Evolutionary conservation across 2,888 invertebrate genomes (phyloP).

Genomic region (Scelioninae gen. 2): DNA sequence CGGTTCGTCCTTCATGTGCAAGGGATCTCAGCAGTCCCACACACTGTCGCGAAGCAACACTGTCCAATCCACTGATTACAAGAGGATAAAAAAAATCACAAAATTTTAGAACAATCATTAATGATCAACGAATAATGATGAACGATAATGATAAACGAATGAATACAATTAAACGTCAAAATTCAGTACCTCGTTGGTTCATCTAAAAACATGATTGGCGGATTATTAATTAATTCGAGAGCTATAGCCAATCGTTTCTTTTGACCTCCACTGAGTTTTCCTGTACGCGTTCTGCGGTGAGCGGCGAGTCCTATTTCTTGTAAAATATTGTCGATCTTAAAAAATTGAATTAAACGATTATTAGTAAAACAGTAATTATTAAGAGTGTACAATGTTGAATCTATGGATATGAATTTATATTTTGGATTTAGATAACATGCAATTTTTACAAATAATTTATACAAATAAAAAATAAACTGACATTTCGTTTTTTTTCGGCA

Average conservation of each 20-base stretch:
- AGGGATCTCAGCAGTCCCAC: slow-evolving; percentile 87
- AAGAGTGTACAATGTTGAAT: too few relatives aligned
- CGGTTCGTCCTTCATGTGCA: slow-evolving; percentile 89
- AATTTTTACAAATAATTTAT: too few relatives aligned
- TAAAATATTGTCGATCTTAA: slow-evolving; percentile 87
- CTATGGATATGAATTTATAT: too few relatives aligned
- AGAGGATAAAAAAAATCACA: too few relatives aligned
- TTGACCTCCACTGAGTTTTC: slow-evolving; percentile 90
- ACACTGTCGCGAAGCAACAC: slow-evolving; percentile 89
- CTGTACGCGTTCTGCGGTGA: slow-evolving; percentile 82
- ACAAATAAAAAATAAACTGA: too few relatives aligned
- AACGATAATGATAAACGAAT: too few relatives aligned
- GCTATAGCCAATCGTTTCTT: slow-evolving; percentile 93
- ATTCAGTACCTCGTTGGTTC: slow-evolving; percentile 90
- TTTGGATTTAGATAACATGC: too few relatives aligned
- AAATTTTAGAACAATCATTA: slow-evolving; percentile 2
- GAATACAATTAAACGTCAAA: too few relatives aligned
- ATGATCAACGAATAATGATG: slow-evolving; percentile 1
- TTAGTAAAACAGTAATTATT: too few relatives aligned
- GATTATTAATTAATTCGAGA: slow-evolving; percentile 92
- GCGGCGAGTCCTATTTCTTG: slow-evolving; percentile 84
- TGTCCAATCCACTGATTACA: slow-evolving; percentile 84
- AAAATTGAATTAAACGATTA: slow-evolving; percentile 59
- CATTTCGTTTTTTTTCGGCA: slow-evolving; percentile 56
- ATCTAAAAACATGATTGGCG: slow-evolving; percentile 94